Percentiles rank a stretch among this genome's conserved stretches.
Evolutionary conservation across 2,113 vertebrate species (phyloP).

Genomic region (Cromileptes altivelis): DNA sequence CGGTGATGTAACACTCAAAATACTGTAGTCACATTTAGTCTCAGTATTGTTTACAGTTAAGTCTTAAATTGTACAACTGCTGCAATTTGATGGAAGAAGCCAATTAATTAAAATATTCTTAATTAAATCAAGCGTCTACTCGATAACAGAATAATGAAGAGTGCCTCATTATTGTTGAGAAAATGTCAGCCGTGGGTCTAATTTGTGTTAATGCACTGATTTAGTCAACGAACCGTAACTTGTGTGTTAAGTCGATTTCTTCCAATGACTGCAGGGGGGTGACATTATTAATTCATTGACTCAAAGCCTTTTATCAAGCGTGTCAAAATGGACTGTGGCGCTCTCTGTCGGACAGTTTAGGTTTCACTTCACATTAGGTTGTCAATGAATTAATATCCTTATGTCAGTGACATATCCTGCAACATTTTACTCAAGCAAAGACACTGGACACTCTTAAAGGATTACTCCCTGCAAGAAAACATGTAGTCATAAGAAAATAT

Average conservation of each 20-base stretch:
- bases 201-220: background rate
- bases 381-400: no score
- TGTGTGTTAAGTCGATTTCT: constrained; percentile 1
- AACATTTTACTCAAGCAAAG: background rate
- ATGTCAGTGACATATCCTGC: background rate
- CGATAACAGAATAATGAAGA: background rate
- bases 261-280: background rate
- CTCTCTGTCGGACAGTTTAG: constrained; percentile 21
- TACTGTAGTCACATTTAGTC: background rate
- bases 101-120: background rate
- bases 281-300: background rate
- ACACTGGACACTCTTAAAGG: no score
- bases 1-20: background rate
- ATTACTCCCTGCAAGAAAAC: no score
- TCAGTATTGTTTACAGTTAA: background rate
- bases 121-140: background rate
- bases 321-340: background rate
- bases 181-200: background rate
- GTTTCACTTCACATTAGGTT: no score
- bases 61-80: background rate
- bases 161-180: background rate
- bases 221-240: constrained; percentile 4
- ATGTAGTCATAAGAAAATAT: no score
- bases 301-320: background rate
- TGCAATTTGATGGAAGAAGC: background rate